phyloP scores from a whole-genome alignment of 2,113 vertebrate genomes.

The Serilophus lunatus region DNA sequence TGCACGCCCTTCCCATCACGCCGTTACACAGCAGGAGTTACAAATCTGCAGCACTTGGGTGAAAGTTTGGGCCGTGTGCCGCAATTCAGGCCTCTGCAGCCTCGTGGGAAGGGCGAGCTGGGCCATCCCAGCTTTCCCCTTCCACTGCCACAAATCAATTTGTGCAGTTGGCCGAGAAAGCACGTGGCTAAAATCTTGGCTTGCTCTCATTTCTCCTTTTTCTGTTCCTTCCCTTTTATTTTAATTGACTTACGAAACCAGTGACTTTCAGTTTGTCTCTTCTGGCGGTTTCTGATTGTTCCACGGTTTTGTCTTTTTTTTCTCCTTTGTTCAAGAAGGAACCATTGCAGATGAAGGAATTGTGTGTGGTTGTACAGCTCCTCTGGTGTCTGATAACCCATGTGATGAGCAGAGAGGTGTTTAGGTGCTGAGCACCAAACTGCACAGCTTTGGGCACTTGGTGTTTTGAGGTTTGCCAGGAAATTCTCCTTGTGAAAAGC shows the following conservation, averaged over 20 bases:
- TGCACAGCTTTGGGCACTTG: background rate
- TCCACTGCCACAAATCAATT: slow-evolving; percentile 16
- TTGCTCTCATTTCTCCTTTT: background rate
- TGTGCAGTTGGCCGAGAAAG: background rate
- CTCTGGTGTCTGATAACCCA: background rate
- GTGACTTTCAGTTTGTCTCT: background rate
- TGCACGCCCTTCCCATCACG: background rate
- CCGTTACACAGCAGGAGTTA: background rate
- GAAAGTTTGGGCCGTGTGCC: rapidly evolving
- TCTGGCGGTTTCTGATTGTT: background rate
- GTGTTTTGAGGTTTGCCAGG: background rate
- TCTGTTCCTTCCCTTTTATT: background rate
- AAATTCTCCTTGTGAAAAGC: background rate
- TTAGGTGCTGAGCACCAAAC: background rate
- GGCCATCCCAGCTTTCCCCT: background rate
- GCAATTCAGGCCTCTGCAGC: background rate
- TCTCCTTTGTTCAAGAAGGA: background rate
- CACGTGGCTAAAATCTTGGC: background rate
- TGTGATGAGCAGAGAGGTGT: background rate
- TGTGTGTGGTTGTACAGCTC: background rate
- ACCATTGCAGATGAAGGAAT: background rate
- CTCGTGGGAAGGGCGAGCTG: background rate
- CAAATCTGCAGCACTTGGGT: background rate
- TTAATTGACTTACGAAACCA: slow-evolving; percentile 4
- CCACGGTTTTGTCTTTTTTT: background rate